These are phyloP conservation scores for Volucella inflata DNA, from an alignment of 2,888 invertebrate genomes.

Conservation along the genomic window DNA sequence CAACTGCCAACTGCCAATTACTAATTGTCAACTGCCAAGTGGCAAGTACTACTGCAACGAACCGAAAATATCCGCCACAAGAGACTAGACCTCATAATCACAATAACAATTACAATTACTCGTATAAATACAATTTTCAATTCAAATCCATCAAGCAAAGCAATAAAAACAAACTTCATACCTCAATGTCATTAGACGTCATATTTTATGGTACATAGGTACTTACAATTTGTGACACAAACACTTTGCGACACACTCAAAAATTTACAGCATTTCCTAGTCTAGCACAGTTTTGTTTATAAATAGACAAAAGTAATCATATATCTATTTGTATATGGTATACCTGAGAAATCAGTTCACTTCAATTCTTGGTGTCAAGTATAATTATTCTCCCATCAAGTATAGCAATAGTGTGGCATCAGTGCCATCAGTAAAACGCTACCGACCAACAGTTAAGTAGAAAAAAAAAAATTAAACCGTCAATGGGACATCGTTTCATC, in stretches of 20 bases:
- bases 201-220: neutral
- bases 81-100: too few relatives aligned
- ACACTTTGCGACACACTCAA: too few relatives aligned
- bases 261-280: neutral
- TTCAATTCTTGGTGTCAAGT: constrained; percentile 61
- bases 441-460: constrained; percentile 10
- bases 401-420: neutral
- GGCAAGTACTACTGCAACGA: too few relatives aligned
- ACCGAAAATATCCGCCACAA: too few relatives aligned
- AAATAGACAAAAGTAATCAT: constrained; percentile 62
- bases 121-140: too few relatives aligned
- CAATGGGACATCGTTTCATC: constrained; percentile 18
- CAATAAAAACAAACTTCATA: too few relatives aligned
- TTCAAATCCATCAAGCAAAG: too few relatives aligned
- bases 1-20: too few relatives aligned
- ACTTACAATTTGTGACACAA: too few relatives aligned
- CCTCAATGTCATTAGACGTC: constrained; percentile 68
- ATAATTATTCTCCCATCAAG: constrained; percentile 68
- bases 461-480: neutral
- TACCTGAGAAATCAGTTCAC: constrained; percentile 64
- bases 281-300: constrained; percentile 49
- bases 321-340: constrained; percentile 33
- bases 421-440: neutral
- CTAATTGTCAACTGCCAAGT: too few relatives aligned
- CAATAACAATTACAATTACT: too few relatives aligned